A percentile compares a stretch with the other conserved stretches of the same genome.
phyloP scores from a whole-genome alignment of 2,113 vertebrate genomes.

The Archocentrus centrarchus region DNA sequence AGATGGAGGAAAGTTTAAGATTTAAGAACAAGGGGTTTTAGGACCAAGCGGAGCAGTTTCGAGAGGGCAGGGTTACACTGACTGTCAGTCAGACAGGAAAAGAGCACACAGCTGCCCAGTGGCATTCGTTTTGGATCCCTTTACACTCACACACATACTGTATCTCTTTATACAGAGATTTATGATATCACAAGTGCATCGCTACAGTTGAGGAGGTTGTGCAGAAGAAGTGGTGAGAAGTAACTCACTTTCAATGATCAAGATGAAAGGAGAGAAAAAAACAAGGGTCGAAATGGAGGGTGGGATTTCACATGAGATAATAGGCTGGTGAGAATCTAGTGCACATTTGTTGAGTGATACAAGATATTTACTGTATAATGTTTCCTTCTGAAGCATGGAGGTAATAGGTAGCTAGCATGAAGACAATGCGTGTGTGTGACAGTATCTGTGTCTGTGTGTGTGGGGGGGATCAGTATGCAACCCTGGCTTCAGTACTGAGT shows the following conservation, averaged over 20 bases:
- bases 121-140: conserved; percentile 68
- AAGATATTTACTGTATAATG: conserved; percentile 26
- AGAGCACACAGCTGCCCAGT: conserved; percentile 77
- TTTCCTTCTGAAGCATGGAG: conserved; percentile 28
- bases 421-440: conserved; percentile 34
- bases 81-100: conserved; percentile 73
- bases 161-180: conserved; percentile 60
- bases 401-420: conserved; percentile 34
- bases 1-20: not conserved
- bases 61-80: conserved; percentile 37
- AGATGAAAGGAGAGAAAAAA: not conserved
- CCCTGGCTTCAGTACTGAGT: conserved; percentile 66
- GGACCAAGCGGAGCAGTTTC: conserved; percentile 34
- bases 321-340: conserved; percentile 21
- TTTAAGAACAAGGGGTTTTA: conserved; percentile 9
- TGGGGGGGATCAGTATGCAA: conserved; percentile 52
- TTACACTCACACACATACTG: conserved; percentile 40
- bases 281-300: not conserved
- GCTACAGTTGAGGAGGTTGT: conserved; percentile 2
- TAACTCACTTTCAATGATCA: not conserved
- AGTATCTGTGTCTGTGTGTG: conserved; percentile 27
- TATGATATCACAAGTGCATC: conserved; percentile 43
- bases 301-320: not conserved
- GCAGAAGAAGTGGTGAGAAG: conserved; percentile 29
- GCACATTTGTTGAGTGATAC: conserved; percentile 38